Conservation (phyloP, 1,140 invertebrate genomes). For the Philotrypesis tridentata region DNA sequence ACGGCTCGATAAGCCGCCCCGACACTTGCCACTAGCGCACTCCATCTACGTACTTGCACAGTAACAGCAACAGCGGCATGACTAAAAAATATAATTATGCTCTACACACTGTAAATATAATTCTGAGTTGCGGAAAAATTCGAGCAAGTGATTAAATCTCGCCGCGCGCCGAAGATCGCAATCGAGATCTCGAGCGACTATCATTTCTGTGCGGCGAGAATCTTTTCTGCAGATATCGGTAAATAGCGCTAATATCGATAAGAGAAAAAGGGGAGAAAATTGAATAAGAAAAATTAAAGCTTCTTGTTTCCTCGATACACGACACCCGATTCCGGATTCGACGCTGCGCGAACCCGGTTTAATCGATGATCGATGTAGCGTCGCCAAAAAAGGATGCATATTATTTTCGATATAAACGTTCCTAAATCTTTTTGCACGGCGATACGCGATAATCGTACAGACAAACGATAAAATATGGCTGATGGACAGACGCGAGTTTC, state of each 20-base stretch:
- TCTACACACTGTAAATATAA: background rate
- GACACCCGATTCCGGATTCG: background rate
- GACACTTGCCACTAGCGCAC: background rate
- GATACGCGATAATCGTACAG: background rate
- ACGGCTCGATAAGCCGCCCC: background rate
- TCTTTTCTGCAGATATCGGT: background rate
- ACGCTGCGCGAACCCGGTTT: background rate
- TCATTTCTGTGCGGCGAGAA: background rate
- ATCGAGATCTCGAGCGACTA: background rate
- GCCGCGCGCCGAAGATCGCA: too few relatives aligned
- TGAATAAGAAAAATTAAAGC: background rate
- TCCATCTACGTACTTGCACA: background rate
- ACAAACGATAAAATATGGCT: too few relatives aligned
- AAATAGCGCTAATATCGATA: background rate
- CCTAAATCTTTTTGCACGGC: slow-evolving; percentile 60
- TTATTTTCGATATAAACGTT: slow-evolving; percentile 70
- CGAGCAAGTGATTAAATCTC: background rate
- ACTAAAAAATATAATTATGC: background rate
- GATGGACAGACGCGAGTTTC: background rate
- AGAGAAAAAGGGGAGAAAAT: background rate
- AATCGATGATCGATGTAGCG: slow-evolving; percentile 27
- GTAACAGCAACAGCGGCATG: background rate
- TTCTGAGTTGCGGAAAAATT: background rate
- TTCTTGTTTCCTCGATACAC: background rate
- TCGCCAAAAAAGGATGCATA: slow-evolving; percentile 59